Conservation (phyloP, 2,888 invertebrate genomes). For the Trichogramma evanescens region DNA sequence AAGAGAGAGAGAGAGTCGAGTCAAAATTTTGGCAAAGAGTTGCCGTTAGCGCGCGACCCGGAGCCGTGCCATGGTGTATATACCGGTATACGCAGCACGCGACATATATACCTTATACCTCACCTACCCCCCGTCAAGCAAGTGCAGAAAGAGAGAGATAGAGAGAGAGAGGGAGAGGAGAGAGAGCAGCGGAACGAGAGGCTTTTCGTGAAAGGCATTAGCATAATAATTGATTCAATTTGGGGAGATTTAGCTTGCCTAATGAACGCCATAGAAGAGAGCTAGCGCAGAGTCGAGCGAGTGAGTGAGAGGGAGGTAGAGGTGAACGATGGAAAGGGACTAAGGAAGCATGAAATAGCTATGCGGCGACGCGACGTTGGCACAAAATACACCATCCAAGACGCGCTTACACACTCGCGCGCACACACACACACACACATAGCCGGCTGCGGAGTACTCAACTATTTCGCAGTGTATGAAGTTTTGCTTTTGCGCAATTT, state of each 20-base stretch:
- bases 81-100: too few relatives aligned
- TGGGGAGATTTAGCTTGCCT: slow-evolving; percentile 40
- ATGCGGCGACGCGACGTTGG: slow-evolving; percentile 29
- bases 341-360: slow-evolving; percentile 38
- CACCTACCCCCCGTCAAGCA: too few relatives aligned
- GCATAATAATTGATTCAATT: slow-evolving; percentile 46
- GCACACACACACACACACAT: too few relatives aligned
- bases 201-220: slow-evolving; percentile 39
- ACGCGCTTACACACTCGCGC: background rate
- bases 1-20: background rate
- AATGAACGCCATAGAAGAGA: slow-evolving; percentile 37
- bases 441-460: slow-evolving; percentile 6
- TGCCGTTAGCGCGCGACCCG: too few relatives aligned
- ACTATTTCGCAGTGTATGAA: slow-evolving; percentile 11
- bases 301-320: background rate
- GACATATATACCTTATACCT: too few relatives aligned
- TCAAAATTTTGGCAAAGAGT: too few relatives aligned
- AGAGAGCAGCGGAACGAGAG: slow-evolving; percentile 20
- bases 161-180: background rate
- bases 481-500: slow-evolving; percentile 17
- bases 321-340: slow-evolving; percentile 35
- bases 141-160: background rate
- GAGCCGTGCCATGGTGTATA: too few relatives aligned
- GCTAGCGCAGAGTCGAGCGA: background rate
- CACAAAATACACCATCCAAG: slow-evolving; percentile 15